Percentiles rank a stretch among this genome's conserved stretches.
These are phyloP conservation scores for Drosophila pachea DNA, from an alignment of 1,140 invertebrate species.

Conservation along the genomic window DNA sequence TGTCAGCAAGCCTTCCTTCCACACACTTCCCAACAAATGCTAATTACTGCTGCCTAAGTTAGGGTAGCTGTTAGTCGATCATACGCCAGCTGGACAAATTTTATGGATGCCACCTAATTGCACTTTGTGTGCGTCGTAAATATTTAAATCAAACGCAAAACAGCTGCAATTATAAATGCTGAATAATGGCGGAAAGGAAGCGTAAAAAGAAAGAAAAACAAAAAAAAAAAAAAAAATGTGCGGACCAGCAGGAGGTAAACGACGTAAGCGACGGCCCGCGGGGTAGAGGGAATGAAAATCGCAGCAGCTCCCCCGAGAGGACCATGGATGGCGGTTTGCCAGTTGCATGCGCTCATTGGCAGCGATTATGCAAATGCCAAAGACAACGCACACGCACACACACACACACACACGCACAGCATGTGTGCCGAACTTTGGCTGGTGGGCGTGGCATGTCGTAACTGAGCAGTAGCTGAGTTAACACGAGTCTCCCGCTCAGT, in stretches of 20 bases:
- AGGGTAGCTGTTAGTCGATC: not conserved
- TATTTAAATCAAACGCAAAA: conserved; percentile 44
- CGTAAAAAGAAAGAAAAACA: conserved; percentile 6
- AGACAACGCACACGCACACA: conserved; percentile 19
- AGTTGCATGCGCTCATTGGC: conserved; percentile 40
- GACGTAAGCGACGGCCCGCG: not conserved
- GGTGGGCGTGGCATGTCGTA: conserved; percentile 1
- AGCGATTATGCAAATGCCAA: conserved; percentile 69
- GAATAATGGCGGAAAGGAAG: conserved; percentile 22
- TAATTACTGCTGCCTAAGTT: not conserved
- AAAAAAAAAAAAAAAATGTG: not conserved
- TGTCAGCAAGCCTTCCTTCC: too few relatives aligned
- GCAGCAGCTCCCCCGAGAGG: conserved; percentile 22
- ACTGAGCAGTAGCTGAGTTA: conserved; percentile 15
- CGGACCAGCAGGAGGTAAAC: not conserved
- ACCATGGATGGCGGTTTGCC: conserved; percentile 7
- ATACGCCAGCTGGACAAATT: not conserved
- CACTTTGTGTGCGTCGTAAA: conserved; percentile 13
- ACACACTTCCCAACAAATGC: too few relatives aligned
- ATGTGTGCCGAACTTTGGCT: not conserved
- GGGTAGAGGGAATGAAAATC: conserved; percentile 7
- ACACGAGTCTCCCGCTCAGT: conserved; percentile 30
- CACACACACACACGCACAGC: conserved; percentile 2
- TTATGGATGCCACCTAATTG: conserved; percentile 10
- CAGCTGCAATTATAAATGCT: conserved; percentile 44